Conservation (phyloP, 2,113 vertebrate genomes). For the Alligator mississippiensis region DNA sequence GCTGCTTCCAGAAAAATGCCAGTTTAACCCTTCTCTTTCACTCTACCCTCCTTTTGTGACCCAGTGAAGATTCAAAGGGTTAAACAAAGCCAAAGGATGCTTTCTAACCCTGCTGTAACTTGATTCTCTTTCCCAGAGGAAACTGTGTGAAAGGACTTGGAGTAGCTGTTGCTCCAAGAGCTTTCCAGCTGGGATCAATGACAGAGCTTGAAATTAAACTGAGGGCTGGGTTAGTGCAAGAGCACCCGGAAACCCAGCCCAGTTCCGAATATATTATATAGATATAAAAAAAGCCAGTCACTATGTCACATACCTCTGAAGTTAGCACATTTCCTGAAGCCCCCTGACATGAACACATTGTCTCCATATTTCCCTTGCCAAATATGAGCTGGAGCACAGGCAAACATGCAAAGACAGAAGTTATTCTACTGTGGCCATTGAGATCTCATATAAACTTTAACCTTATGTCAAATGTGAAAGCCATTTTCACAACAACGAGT, state of each 20-base stretch:
- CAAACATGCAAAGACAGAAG: not conserved
- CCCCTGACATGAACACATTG: not conserved
- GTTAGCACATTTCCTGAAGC: not conserved
- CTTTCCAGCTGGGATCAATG: constrained; percentile 17
- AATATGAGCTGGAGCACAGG: not conserved
- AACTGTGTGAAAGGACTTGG: not conserved
- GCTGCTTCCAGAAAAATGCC: not conserved
- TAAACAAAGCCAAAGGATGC: not conserved
- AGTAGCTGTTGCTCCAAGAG: not conserved
- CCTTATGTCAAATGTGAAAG: not conserved
- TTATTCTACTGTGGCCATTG: not conserved
- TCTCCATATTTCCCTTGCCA: not conserved
- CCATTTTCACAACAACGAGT: not conserved
- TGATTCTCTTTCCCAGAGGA: not conserved
- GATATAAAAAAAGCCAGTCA: not conserved
- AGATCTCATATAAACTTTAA: not conserved
- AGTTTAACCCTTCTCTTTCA: not conserved
- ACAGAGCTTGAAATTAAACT: not conserved
- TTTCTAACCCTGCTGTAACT: not conserved
- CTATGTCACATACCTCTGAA: not conserved
- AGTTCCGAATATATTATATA: not conserved
- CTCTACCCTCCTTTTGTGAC: not conserved
- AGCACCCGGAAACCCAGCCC: constrained; percentile 16
- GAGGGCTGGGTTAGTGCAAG: not conserved
- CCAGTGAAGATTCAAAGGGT: not conserved